Evolutionary conservation across 2,888 invertebrate genomes (phyloP), one percentile per base, ranked within the genome.

Genomic region (Lasioglossum villosulum): DNA sequence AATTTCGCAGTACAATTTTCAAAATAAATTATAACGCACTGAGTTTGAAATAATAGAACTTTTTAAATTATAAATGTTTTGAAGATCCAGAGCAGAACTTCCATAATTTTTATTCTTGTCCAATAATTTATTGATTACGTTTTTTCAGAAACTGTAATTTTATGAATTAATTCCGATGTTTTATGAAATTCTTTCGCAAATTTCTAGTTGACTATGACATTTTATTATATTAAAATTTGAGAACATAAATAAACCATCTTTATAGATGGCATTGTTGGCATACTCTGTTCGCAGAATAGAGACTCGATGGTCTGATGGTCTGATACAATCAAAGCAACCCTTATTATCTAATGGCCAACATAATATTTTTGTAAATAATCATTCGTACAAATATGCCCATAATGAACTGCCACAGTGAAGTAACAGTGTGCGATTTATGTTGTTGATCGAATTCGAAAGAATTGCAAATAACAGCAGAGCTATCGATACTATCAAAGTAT

Each of bases 241-340:
- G 23, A 68, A 23, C 2, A 30, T 30, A 16, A 30, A 30, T 63
- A 63, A 27, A 63, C 27, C 19, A 30, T 59, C 8, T 37, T 77
- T 34, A n/a, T 73, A 83, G 83, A 83, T 83, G 83, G 83, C 83
- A 83, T 72, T 83, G 45, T 77, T 78, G 27, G 16, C n/a, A 72
- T 73, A 77, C 45, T 68, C 45, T n/a, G 71, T 75, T 73, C 79
- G 77, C 52, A 42, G 73, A 84, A 84, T 72, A 84, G 80, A 56
- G 72, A 86, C 45, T 72, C 30, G 34, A 75, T 39, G 63, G n/a
- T 23, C 37, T 30, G 34, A 75, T 39, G 63, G 30, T 27, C 42
- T 77, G 48, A 75, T 83, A n/a, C 23, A 39, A 84, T 63, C 16
- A 45, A 74, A 52, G 23, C 42, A 56, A 56, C 5, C 27, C 30